These are phyloP conservation scores for Potorous gilbertii DNA, from an alignment of 2,797 vertebrate species.

Conservation along the genomic window DNA sequence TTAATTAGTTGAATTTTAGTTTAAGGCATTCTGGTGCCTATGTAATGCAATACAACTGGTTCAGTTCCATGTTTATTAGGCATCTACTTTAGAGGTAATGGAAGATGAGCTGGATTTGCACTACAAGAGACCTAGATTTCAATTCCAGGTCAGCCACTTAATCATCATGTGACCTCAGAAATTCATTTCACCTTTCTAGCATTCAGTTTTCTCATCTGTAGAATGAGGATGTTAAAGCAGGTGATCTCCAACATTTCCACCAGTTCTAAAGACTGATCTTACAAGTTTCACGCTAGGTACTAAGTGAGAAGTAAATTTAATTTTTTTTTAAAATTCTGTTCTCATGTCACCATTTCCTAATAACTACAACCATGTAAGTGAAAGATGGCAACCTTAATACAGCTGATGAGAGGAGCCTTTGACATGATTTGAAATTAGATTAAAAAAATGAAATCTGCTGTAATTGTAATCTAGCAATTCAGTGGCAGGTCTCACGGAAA, in stretches of 20 bases:
- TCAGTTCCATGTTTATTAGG: neutral
- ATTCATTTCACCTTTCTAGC: neutral
- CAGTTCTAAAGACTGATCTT: neutral
- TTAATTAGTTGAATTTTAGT: neutral
- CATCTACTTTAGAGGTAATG: neutral
- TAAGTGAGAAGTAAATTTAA: neutral
- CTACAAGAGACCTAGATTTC: neutral
- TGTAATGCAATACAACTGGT: neutral
- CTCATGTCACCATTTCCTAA: neutral
- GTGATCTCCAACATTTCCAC: neutral
- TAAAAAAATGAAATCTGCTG: neutral
- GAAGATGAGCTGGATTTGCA: neutral
- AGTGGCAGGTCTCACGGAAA: constrained; percentile 67
- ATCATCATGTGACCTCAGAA: neutral
- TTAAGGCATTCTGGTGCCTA: neutral
- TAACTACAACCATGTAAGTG: neutral
- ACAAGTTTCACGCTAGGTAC: neutral
- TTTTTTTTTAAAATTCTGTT: neutral
- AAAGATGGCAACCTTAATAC: neutral
- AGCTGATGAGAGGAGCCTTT: neutral
- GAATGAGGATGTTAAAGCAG: neutral
- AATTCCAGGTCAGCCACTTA: neutral
- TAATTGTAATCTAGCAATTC: constrained; percentile 26
- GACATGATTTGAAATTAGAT: constrained; percentile 18
- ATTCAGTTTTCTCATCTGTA: neutral